phyloP scores from a whole-genome alignment of 1,140 invertebrate genomes.

The Drosophila nasuta region DNA sequence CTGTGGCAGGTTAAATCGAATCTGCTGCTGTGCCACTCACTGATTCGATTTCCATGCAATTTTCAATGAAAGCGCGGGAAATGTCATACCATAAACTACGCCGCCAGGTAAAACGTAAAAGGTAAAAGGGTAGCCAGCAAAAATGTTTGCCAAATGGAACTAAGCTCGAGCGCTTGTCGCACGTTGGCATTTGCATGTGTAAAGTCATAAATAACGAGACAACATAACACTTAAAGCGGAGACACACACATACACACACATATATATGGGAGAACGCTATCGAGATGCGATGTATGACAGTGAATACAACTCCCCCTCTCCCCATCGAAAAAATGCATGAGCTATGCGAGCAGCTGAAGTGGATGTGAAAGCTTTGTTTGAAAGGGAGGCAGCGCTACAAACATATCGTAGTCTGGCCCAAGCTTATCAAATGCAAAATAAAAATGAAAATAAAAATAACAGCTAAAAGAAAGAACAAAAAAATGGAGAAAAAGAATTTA shows the following conservation, averaged over 20 bases:
- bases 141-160: conserved; percentile 57
- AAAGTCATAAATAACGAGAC: conserved; percentile 83
- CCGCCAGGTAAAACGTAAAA: conserved; percentile 63
- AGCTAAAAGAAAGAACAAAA: neutral
- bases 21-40: conserved; percentile 41
- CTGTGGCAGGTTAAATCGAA: conserved; percentile 60
- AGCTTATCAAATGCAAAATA: conserved; percentile 82
- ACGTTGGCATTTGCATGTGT: conserved; percentile 77
- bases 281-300: conserved; percentile 79
- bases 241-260: conserved; percentile 42
- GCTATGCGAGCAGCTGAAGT: conserved; percentile 45
- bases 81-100: conserved; percentile 77
- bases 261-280: conserved; percentile 43
- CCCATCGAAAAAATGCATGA: conserved; percentile 66
- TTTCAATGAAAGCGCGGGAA: conserved; percentile 72
- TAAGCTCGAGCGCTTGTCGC: conserved; percentile 77
- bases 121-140: conserved; percentile 36
- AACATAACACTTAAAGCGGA: conserved; percentile 79
- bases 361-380: conserved; percentile 49
- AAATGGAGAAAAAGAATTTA: conserved; percentile 63
- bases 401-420: conserved; percentile 44
- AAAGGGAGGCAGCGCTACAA: conserved; percentile 19
- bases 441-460: conserved; percentile 33
- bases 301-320: conserved; percentile 27
- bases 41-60: conserved; percentile 82